Base-by-base conservation (phyloP, 1,140 invertebrate genomes). In the Danaus melanippus region DNA sequence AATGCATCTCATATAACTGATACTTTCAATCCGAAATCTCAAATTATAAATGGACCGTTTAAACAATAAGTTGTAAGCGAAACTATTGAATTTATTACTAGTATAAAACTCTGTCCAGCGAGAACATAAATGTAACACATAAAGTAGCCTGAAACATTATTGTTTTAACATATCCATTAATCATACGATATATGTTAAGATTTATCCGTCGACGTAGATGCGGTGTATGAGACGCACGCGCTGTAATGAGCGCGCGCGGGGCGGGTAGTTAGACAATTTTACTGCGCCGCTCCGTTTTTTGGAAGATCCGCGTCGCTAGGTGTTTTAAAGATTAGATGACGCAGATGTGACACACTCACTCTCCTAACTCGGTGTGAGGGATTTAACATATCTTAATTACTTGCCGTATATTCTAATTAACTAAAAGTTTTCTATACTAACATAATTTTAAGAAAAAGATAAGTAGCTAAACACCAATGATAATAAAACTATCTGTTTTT, bases 211-310 rank as follows among this genome's bases (percentile, higher is more conserved):
- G 62, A 66, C 57, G 53, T 10, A 51, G 32, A 42, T 41, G 1
- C 43, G 66, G 15, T 56, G 71, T 75, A 56, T 6, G 41, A 57
- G 74, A 75, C 77, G 74, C 77, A 75, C 74, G 79, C 74, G 78
- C 76, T 51, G 82, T 85, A 85, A 85, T 85, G 82, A 85, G 79
- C 54, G 71, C 71, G 72, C 76, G 79, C 73, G 72, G 68, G 77
- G 75, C 49, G 74, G 82, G 82, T 84, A 85, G 82, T 85, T 85
- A 84, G 82, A 85, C 80, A 84, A 85, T 85, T 85, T 84, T 84
- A 85, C 82, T 82, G 82, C 82, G 79, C 79, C 81, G 71, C 71
- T 71, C 69, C 77, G 82, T 84, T 84, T 85, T 85, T 85, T 85
- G 82, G 80, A 79, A 80, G 79, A 74, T 71, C 68, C 72, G 67